Percentiles rank a stretch among this genome's conserved stretches.
Conservation (phyloP, 2,113 vertebrate genomes). For the Myodes glareolus region DNA sequence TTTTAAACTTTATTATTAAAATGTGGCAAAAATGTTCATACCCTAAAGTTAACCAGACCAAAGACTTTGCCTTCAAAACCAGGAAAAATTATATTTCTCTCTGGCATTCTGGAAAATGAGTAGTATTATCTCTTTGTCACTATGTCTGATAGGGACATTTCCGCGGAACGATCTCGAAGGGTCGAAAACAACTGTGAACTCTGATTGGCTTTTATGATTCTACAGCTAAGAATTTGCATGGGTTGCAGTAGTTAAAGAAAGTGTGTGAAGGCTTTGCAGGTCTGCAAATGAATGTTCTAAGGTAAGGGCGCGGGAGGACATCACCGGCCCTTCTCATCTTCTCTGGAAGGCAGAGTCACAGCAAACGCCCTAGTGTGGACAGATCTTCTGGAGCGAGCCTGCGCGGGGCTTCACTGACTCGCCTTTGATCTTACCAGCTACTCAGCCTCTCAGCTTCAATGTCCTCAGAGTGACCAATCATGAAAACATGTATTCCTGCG, state of each 20-base stretch:
- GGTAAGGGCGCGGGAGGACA: not conserved
- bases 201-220: not conserved
- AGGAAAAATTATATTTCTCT: not conserved
- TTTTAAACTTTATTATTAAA: not conserved
- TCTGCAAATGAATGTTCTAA: not conserved
- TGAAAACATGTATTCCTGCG: not conserved
- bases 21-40: not conserved
- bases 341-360: not conserved
- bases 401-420: not conserved
- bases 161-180: not conserved
- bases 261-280: not conserved
- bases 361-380: not conserved
- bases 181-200: not conserved
- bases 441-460: not conserved
- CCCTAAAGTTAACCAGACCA: not conserved
- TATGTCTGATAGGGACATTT: not conserved
- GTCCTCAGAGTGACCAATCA: not conserved
- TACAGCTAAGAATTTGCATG: not conserved
- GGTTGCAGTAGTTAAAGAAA: not conserved
- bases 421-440: not conserved
- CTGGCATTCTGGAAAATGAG: not conserved
- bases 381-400: not conserved
- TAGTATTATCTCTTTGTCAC: not conserved
- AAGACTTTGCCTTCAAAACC: not conserved
- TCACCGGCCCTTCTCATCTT: rapidly evolving